Base-by-base conservation (phyloP, 2,797 vertebrate species). In the Microctenopoma stevenorrisi region DNA sequence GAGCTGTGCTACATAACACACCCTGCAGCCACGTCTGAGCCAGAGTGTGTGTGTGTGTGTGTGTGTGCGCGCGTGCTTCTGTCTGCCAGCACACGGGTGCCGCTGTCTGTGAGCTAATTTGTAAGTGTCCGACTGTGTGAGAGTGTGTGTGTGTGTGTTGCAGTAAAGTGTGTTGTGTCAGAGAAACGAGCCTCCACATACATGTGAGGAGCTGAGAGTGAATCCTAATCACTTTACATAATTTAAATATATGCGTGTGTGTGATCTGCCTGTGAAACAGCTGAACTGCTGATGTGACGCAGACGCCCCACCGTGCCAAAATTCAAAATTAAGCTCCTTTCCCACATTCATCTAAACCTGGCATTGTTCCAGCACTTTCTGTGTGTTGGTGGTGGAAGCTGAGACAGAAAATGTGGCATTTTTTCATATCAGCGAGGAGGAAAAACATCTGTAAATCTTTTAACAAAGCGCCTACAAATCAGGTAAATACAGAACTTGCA, bases 1-100 rank as follows among this genome's bases (percentile, higher is more conserved):
- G 93, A 92, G 86, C 86, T 91, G 92, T 93, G 91, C 93, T 85
- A 93, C 82, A 93, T 94, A 93, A 91, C 91, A 89, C 90, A 78
- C 91, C 92, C 92, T 87, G 88, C 86, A 91, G 91, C 88, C 70
- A 85, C 75, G 82, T 87, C 64, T 87, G 84, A 56, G 67, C 11
- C 58, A 49, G 66, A 61, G 35, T 73, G 59, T 70, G 69, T 50
- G 54, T 68, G 74, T 72, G 63, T 49, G 60, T 63, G 71, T 69
- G 75, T 46, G 37, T 48, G 52, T 44, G 61, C 44, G 60, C 63
- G 71, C 15, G 55, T 1, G 33, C 4, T 57, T 81, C 69, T 54
- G 70, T 79, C 59, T 81, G 76, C 76, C 59, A 64, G 66, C 37
- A 43, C 63, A 70, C 42, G 54, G 71, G 75, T 76, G 81, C 69